phyloP scores from a whole-genome alignment of 2,113 vertebrate genomes.

The Tichodroma muraria region DNA sequence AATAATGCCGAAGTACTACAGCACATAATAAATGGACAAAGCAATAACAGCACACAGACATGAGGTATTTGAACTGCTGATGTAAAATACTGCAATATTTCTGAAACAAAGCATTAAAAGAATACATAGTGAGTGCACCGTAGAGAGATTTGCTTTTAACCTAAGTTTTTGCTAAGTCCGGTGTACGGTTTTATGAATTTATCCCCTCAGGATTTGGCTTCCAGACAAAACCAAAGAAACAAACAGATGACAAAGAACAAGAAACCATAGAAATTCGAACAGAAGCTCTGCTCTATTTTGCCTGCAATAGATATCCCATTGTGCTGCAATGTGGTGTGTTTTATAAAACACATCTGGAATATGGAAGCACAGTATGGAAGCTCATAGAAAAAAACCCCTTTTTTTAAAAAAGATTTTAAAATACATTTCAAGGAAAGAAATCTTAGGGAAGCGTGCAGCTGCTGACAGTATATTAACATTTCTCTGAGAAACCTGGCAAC shows the following conservation, averaged over 20 bases:
- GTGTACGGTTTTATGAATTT: not conserved
- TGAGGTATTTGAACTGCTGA: not conserved
- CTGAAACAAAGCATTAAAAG: not conserved
- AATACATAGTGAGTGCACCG: not conserved
- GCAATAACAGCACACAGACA: not conserved
- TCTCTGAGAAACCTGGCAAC: not conserved
- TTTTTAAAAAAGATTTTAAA: not conserved
- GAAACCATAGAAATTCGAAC: not conserved
- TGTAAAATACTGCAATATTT: not conserved
- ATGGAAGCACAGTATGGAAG: not conserved
- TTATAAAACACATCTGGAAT: not conserved
- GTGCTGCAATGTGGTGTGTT: not conserved
- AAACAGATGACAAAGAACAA: conserved; percentile 43
- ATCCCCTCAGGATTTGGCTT: not conserved
- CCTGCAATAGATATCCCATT: conserved; percentile 1
- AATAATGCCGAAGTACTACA: not conserved
- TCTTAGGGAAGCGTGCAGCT: not conserved
- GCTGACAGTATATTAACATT: not conserved
- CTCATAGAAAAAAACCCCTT: not conserved
- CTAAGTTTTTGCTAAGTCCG: not conserved
- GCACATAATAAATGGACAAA: not conserved
- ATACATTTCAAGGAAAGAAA: not conserved
- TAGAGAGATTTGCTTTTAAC: not conserved
- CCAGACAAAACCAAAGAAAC: conserved; percentile 42
- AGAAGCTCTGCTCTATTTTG: not conserved